Percentiles rank a stretch among this genome's conserved stretches.
These are phyloP conservation scores for Neoitamus cyanurus DNA, from an alignment of 2,888 invertebrate species.

Conservation along the genomic window DNA sequence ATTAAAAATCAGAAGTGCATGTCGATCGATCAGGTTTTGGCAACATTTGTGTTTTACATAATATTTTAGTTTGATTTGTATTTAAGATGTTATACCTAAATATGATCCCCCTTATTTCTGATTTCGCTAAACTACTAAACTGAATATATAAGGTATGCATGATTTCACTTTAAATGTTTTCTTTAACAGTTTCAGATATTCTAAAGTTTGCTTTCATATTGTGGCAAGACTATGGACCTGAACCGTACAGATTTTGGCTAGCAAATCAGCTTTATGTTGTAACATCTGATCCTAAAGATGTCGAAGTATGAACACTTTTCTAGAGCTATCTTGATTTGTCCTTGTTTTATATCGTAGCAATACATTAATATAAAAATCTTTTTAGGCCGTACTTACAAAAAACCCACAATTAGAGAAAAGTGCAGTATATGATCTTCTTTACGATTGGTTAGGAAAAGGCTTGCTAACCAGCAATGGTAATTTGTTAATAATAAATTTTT, in stretches of 20 bases:
- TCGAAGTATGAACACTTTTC: conserved; percentile 56
- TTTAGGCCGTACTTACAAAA: conserved; percentile 61
- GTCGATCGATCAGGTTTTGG: too few relatives aligned
- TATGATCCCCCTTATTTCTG: too few relatives aligned
- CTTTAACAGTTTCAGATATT: neutral
- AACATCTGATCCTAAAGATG: conserved; percentile 56
- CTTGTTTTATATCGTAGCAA: too few relatives aligned
- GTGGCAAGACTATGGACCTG: conserved; percentile 56
- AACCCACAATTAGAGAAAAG: conserved; percentile 67
- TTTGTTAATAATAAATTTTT: neutral
- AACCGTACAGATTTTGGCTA: conserved; percentile 57
- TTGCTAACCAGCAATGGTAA: conserved; percentile 66
- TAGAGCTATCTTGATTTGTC: too few relatives aligned
- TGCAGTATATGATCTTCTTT: conserved; percentile 62
- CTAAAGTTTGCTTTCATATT: conserved; percentile 51
- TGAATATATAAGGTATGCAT: too few relatives aligned
- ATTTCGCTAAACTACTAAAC: too few relatives aligned
- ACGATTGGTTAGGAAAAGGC: conserved; percentile 68
- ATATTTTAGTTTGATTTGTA: too few relatives aligned
- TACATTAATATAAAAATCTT: neutral
- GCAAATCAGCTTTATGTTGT: conserved; percentile 55
- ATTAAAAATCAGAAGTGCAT: too few relatives aligned
- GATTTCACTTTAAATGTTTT: neutral
- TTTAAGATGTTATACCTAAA: too few relatives aligned
- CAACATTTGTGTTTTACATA: too few relatives aligned